These are phyloP conservation scores for Drosophila novamexicana DNA, from an alignment of 1,140 invertebrate species.

Conservation along the genomic window DNA sequence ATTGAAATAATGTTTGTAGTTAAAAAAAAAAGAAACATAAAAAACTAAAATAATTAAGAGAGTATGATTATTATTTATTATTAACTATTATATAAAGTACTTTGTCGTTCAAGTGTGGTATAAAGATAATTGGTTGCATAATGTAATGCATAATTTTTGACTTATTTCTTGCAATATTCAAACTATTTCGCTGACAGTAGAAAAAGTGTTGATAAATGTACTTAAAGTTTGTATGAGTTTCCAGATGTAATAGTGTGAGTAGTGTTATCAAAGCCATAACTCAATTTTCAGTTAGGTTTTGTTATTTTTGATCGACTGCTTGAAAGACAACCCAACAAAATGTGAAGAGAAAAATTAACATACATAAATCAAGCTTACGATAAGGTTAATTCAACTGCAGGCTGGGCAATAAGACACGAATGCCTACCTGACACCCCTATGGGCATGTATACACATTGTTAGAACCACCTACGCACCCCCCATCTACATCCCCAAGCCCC, in stretches of 20 bases:
- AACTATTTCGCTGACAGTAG: not conserved
- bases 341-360: slow-evolving; percentile 49
- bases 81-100: too few species aligned
- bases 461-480: too few species aligned
- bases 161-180: not conserved
- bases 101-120: too few species aligned
- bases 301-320: slow-evolving; percentile 38
- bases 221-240: not conserved
- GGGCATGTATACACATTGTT: not conserved
- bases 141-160: too few species aligned
- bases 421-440: not conserved
- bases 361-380: slow-evolving; percentile 70
- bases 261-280: slow-evolving; percentile 11
- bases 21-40: too few species aligned
- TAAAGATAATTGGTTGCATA: too few species aligned
- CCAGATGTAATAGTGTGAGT: not conserved
- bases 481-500: not conserved
- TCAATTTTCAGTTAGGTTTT: slow-evolving; percentile 21
- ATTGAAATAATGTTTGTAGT: too few species aligned
- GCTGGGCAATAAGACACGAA: slow-evolving; percentile 24
- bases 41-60: too few species aligned
- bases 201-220: not conserved
- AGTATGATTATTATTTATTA: too few species aligned
- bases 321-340: slow-evolving; percentile 26
- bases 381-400: slow-evolving; percentile 72